phyloP scores from a whole-genome alignment of 2,888 invertebrate species.

The Drosophila putrida region DNA sequence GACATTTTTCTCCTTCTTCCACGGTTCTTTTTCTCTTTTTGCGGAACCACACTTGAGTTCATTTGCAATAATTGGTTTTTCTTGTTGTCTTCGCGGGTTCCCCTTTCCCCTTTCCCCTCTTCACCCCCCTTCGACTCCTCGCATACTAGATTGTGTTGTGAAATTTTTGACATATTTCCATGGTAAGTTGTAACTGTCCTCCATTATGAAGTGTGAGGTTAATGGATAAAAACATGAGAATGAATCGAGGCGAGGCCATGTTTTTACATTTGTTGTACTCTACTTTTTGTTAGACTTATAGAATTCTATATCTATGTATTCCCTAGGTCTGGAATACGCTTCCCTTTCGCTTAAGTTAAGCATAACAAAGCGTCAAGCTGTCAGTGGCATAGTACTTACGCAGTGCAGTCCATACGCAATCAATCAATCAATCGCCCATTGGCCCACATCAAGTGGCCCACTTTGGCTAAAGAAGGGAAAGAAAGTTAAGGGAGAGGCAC shows the following conservation, averaged over 20 bases:
- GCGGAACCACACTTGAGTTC: conserved; percentile 84
- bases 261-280: conserved; percentile 7
- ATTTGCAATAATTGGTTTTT: conserved; percentile 84
- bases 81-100: conserved; percentile 70
- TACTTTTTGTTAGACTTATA: not conserved
- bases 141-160: conserved; percentile 46
- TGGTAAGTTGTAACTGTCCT: conserved; percentile 40
- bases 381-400: conserved; percentile 37
- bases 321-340: conserved; percentile 18
- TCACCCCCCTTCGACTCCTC: not conserved
- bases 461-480: not conserved
- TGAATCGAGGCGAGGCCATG: conserved; percentile 16
- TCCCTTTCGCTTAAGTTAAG: conserved; percentile 24
- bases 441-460: conserved; percentile 20
- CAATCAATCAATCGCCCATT: conserved; percentile 44
- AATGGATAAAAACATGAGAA: conserved; percentile 49
- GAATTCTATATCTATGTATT: not conserved
- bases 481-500: not conserved
- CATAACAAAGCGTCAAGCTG: conserved; percentile 62
- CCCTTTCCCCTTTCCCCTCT: not conserved
- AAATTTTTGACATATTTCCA: conserved; percentile 72
- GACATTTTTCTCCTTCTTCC: conserved; percentile 64
- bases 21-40: conserved; percentile 37
- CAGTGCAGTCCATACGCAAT: conserved; percentile 22
- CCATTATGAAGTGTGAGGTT: conserved; percentile 55